Conservation (phyloP, 2,888 invertebrate genomes). For the Aphrophora alni region DNA sequence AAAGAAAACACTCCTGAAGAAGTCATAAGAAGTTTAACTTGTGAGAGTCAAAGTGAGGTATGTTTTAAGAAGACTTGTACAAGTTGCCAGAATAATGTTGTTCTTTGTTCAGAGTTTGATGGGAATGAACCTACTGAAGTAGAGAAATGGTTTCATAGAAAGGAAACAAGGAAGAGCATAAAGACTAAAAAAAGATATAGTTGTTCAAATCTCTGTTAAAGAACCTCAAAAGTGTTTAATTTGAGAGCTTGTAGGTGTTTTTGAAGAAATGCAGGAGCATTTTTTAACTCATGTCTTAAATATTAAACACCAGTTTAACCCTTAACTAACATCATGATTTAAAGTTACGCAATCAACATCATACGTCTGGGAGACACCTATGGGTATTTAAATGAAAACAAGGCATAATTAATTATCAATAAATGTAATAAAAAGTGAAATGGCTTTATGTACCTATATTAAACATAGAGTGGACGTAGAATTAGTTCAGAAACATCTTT, state of each 20-base stretch:
- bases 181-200: not conserved
- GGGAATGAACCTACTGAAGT: not conserved
- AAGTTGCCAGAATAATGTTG: not conserved
- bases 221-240: not conserved
- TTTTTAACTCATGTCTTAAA: slow-evolving; percentile 2
- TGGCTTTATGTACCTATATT: too few relatives aligned
- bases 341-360: too few relatives aligned
- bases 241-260: not conserved
- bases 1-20: not conserved
- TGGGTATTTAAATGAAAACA: too few relatives aligned
- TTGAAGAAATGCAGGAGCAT: not conserved
- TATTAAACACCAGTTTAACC: slow-evolving; percentile 20
- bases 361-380: too few relatives aligned
- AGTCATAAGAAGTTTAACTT: not conserved
- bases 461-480: too few relatives aligned
- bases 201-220: not conserved
- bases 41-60: not conserved
- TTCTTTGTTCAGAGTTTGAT: not conserved
- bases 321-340: too few relatives aligned
- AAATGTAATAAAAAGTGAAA: too few relatives aligned
- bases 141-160: not conserved
- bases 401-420: too few relatives aligned
- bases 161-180: not conserved
- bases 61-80: not conserved
- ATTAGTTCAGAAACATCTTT: too few relatives aligned